Conservation (phyloP, 2,113 vertebrate genomes). For the Prunella fulvescens region DNA sequence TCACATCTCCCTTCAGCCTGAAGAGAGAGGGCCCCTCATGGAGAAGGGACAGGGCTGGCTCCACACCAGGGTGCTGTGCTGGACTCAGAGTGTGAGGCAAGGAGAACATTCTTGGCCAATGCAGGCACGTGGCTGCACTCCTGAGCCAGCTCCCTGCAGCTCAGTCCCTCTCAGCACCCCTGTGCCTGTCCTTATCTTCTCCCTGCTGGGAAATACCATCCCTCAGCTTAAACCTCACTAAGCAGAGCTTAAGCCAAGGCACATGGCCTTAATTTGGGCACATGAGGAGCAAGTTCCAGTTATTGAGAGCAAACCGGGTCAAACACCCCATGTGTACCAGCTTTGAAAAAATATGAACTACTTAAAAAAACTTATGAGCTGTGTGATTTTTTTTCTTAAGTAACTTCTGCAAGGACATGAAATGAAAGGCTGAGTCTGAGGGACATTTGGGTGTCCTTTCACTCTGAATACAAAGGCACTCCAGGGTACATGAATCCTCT, state of each 20-base stretch:
- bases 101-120: neutral
- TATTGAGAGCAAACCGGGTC: neutral
- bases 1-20: neutral
- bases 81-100: fast-evolving
- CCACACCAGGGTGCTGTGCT: neutral
- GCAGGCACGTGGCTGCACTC: fast-evolving
- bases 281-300: neutral
- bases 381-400: neutral
- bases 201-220: neutral
- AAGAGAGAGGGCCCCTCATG: fast-evolving
- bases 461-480: neutral
- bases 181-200: neutral
- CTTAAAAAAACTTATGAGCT: neutral
- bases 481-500: neutral
- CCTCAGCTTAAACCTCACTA: neutral
- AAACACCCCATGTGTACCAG: neutral
- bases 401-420: neutral
- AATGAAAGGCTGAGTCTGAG: neutral
- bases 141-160: neutral
- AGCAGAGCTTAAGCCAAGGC: slow-evolving; percentile 5
- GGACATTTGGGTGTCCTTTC: neutral
- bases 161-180: neutral
- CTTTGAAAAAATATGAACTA: neutral
- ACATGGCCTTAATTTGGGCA: neutral
- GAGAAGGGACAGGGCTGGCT: neutral